Evolutionary conservation across 2,888 invertebrate genomes (phyloP), one percentile per base, ranked within the genome.

Genomic region (Euclidia mi): DNA sequence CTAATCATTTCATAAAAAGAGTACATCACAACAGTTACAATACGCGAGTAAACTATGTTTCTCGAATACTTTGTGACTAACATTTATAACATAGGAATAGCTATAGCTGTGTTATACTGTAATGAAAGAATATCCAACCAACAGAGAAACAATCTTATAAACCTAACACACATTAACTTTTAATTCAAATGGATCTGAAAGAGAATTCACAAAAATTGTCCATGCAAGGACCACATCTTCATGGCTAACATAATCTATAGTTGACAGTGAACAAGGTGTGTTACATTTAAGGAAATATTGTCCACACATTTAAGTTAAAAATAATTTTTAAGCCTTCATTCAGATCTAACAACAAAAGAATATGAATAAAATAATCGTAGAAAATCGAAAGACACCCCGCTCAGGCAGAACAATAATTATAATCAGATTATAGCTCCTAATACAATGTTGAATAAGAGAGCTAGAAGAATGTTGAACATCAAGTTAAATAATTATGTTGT

Each of bases 161-260:
- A 80, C 64, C 87, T 88, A 87, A 88, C 89, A 89, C 88, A 87
- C 85, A 83, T 78, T 80, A 82, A 79, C 79, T 56, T 58, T 85
- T 29, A 82, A 82, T 86, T 81, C 74, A 86, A 89, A 88, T 83
- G 75, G 88, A 93, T 92, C 90, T 92, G 90, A 91, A 89, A 89
- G 83, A 89, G 83, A 91, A 87, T 87, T 86, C 85, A 88, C 88
- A 88, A 88, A 88, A 77, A 79, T 45, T 25, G 73, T 73, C 71
- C 62, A 66, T 71, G 72, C 64, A 70, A 50, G 62, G 69, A 71
- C 58, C 47, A 68, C 56, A 70, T 49, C 60, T 64, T 62, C 60
- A 69, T 52, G 34, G 48, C 47, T 67, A 63, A 61, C 46, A 28
- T 71, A 57, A 51, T 52, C 47, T 51, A 52, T 40, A 53, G 60